phyloP scores from a whole-genome alignment of 2,797 vertebrate genomes.

The Simalia tracyae region DNA sequence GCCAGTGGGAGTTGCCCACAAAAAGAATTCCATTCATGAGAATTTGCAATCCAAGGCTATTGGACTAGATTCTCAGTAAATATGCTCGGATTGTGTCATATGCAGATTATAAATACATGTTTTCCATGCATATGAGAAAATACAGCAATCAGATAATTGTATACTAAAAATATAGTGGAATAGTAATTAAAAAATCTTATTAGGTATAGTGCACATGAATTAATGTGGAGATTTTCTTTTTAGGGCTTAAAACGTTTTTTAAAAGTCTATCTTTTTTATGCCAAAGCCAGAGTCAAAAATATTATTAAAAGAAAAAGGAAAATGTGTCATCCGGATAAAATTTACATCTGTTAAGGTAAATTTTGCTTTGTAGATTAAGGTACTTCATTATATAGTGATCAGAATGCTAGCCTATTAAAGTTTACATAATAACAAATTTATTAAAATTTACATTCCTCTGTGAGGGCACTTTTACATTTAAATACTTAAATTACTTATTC shows the following conservation, averaged over 20 bases:
- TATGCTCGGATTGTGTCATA: neutral
- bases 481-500: slow-evolving; percentile 6
- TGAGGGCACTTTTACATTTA: neutral
- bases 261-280: neutral
- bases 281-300: neutral
- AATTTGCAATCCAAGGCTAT: neutral
- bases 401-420: neutral
- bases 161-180: neutral
- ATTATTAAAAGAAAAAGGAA: neutral
- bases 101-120: neutral
- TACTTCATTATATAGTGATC: neutral
- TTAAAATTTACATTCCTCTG: neutral
- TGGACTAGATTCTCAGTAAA: neutral
- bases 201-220: neutral
- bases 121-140: neutral
- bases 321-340: neutral
- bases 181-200: neutral
- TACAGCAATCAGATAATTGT: neutral
- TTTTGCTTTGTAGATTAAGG: neutral
- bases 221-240: neutral
- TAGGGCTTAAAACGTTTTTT: neutral
- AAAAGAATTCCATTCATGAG: neutral
- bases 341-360: neutral
- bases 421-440: neutral
- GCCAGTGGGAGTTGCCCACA: neutral